phyloP scores from a whole-genome alignment of 1,140 invertebrate species.

The Trissolcus basalis region DNA sequence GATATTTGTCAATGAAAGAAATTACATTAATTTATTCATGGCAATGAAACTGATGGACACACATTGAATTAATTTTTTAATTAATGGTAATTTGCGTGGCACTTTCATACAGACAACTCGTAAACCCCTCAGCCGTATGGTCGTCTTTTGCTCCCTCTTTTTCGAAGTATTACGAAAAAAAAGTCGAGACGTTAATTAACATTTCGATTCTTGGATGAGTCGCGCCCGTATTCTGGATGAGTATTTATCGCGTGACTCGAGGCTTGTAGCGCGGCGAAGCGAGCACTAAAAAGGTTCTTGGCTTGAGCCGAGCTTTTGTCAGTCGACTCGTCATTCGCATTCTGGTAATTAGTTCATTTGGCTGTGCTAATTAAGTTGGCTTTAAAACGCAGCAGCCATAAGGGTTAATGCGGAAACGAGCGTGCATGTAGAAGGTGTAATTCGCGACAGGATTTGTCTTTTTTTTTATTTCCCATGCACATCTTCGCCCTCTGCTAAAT shows the following conservation, averaged over 20 bases:
- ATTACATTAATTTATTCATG: no score
- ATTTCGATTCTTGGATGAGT: conserved; percentile 66
- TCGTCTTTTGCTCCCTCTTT: conserved; percentile 24
- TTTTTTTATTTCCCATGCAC: conserved; percentile 16
- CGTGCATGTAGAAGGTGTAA: conserved; percentile 30
- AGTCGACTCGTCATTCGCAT: conserved; percentile 67
- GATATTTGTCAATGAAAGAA: no score
- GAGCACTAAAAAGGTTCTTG: conserved; percentile 52
- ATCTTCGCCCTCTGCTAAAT: not conserved
- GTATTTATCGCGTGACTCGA: conserved; percentile 47
- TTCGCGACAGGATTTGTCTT: conserved; percentile 32
- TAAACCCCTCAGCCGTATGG: conserved; percentile 13
- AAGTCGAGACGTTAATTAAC: conserved; percentile 66
- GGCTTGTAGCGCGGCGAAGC: conserved; percentile 33
- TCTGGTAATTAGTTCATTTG: conserved; percentile 75
- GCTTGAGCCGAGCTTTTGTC: conserved; percentile 64
- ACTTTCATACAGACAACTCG: conserved; percentile 1
- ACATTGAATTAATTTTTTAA: conserved; percentile 5
- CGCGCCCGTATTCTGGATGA: conserved; percentile 34
- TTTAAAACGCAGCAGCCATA: conserved; percentile 63
- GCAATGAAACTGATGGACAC: no score
- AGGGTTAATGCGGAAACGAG: conserved; percentile 53
- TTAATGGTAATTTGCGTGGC: conserved; percentile 1
- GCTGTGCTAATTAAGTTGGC: conserved; percentile 72
- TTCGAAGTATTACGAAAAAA: conserved; percentile 22